phyloP scores from a whole-genome alignment of 2,113 vertebrate genomes.

The Taurulus bubalis region DNA sequence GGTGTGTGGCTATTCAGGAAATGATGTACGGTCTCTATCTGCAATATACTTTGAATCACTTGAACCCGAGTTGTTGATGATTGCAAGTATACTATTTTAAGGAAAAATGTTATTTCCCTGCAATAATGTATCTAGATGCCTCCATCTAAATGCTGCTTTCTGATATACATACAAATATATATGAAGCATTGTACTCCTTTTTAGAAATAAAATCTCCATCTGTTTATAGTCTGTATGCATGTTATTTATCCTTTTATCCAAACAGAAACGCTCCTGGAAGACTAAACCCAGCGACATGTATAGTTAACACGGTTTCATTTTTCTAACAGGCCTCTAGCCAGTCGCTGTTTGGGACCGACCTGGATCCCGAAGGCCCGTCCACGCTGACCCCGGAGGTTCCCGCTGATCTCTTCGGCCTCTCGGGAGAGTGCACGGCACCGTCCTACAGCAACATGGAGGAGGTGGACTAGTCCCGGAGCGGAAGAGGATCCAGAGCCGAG shows the following conservation, averaged over 20 bases:
- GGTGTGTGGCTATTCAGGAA: slow-evolving; percentile 14
- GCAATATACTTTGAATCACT: slow-evolving; percentile 10
- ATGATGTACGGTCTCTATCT: neutral
- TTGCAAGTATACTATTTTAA: slow-evolving; percentile 43
- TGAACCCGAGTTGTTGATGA: neutral
- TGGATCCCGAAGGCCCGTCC: slow-evolving; percentile 89
- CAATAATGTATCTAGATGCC: slow-evolving; percentile 65
- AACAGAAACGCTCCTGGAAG: neutral
- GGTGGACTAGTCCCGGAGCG: slow-evolving; percentile 86
- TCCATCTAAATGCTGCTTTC: slow-evolving; percentile 57
- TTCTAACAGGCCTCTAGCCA: slow-evolving; percentile 89
- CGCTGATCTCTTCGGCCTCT: slow-evolving; percentile 87
- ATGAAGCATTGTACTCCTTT: slow-evolving; percentile 42
- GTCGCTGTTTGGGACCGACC: slow-evolving; percentile 85
- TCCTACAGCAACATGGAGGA: slow-evolving; percentile 99
- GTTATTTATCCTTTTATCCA: slow-evolving; percentile 21
- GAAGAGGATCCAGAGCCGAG: neutral
- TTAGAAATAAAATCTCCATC: slow-evolving; percentile 65
- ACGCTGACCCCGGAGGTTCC: slow-evolving; percentile 86
- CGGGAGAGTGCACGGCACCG: slow-evolving; percentile 86
- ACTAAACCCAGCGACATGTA: slow-evolving; percentile 21
- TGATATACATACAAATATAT: neutral
- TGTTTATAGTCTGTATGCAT: slow-evolving; percentile 17
- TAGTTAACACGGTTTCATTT: slow-evolving; percentile 85
- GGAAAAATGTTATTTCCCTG: slow-evolving; percentile 15